Evolutionary conservation across 1,140 invertebrate genomes (phyloP).

Genomic region (Apis laboriosa): DNA sequence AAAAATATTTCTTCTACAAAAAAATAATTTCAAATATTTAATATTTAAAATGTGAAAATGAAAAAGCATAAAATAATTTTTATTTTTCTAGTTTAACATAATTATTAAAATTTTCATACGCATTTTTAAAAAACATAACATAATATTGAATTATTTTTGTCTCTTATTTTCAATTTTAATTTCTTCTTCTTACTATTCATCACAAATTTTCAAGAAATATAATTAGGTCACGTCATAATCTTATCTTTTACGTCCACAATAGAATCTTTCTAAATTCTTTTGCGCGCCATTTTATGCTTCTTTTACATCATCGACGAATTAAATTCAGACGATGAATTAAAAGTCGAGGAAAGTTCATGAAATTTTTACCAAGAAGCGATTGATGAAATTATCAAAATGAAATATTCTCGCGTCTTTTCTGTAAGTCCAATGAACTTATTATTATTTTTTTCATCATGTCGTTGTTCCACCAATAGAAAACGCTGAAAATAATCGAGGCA

Average conservation of each 20-base stretch:
- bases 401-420: slow-evolving; percentile 1
- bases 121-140: not conserved
- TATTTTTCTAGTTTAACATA: not conserved
- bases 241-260: slow-evolving; percentile 1
- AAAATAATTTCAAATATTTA: no score
- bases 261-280: not conserved
- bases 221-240: not conserved
- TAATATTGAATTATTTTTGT: no score
- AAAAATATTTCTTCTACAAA: no score
- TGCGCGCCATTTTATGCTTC: not conserved
- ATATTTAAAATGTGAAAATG: not conserved
- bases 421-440: not conserved
- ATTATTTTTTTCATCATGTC: not conserved
- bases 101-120: not conserved
- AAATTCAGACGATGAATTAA: not conserved
- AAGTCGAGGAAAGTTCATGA: slow-evolving; percentile 9
- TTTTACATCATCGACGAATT: not conserved
- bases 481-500: slow-evolving; percentile 6
- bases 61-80: not conserved
- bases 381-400: slow-evolving; percentile 37
- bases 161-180: no score
- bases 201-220: not conserved
- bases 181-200: not conserved
- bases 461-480: not conserved
- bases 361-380: not conserved